Conservation (phyloP, 2,113 vertebrate genomes). For the Microcebus jonahi region DNA sequence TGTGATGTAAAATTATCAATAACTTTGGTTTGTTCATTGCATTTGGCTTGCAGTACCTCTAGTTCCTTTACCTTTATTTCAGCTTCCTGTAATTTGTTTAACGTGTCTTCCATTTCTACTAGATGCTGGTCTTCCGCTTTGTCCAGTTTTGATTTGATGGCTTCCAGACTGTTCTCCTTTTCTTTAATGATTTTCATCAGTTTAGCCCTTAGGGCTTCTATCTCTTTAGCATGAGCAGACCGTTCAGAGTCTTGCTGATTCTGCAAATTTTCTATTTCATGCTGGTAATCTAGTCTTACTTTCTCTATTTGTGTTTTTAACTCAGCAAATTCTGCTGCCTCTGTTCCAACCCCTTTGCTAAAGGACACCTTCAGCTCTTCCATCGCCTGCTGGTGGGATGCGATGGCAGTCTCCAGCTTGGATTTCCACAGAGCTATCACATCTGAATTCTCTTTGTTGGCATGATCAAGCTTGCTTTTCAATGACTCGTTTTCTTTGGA, state of each 20-base stretch:
- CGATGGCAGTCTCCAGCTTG: slow-evolving; percentile 90
- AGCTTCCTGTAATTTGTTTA: slow-evolving; percentile 94
- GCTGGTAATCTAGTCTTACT: slow-evolving; percentile 88
- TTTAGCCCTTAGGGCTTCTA: slow-evolving; percentile 85
- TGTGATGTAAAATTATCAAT: slow-evolving; percentile 86
- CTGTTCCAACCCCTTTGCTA: slow-evolving; percentile 88
- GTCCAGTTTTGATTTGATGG: slow-evolving; percentile 89
- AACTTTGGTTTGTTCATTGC: slow-evolving; percentile 86
- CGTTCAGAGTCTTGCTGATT: slow-evolving; percentile 85
- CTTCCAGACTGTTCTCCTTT: slow-evolving; percentile 91
- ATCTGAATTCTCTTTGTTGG: slow-evolving; percentile 91
- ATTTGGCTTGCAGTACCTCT: slow-evolving; percentile 87
- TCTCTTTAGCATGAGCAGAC: slow-evolving; percentile 83
- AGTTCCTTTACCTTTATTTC: slow-evolving; percentile 95
- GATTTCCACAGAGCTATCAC: slow-evolving; percentile 91
- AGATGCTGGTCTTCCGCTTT: slow-evolving; percentile 95
- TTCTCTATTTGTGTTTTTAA: slow-evolving; percentile 91
- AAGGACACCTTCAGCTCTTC: slow-evolving; percentile 93
- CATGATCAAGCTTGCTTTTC: slow-evolving; percentile 88
- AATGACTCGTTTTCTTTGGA: slow-evolving; percentile 93
- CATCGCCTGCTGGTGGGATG: slow-evolving; percentile 94
- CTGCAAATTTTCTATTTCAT: slow-evolving; percentile 85
- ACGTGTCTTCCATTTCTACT: slow-evolving; percentile 97
- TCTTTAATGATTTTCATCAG: slow-evolving; percentile 87
- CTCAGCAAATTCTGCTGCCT: slow-evolving; percentile 89